A percentile compares a stretch with the other conserved stretches of the same genome.
These are phyloP conservation scores for Gasterosteus nipponicus DNA, from an alignment of 2,113 vertebrate species.

Conservation along the genomic window DNA sequence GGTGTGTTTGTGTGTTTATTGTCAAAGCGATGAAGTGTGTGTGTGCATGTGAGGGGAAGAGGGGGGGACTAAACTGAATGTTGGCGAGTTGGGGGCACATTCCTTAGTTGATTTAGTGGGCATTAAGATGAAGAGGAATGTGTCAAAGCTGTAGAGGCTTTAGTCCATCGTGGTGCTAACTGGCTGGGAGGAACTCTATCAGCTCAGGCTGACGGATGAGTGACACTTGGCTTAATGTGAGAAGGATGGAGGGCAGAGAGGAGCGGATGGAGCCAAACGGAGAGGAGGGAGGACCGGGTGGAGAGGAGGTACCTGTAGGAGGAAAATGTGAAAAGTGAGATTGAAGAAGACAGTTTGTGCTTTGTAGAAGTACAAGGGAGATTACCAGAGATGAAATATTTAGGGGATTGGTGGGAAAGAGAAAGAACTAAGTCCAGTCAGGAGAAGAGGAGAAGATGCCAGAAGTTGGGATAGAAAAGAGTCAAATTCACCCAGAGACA, in stretches of 20 bases:
- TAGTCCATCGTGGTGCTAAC: constrained; percentile 57
- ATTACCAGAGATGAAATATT: constrained; percentile 17
- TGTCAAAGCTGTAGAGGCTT: constrained; percentile 74
- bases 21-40: constrained; percentile 40
- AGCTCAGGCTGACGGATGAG: constrained; percentile 63
- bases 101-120: constrained; percentile 82
- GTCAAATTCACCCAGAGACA: constrained; percentile 33
- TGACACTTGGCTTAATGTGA: constrained; percentile 65
- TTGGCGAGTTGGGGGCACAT: constrained; percentile 66
- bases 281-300: background rate
- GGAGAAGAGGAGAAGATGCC: constrained; percentile 35
- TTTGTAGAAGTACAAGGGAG: constrained; percentile 16
- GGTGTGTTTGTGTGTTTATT: constrained; percentile 4
- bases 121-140: constrained; percentile 83
- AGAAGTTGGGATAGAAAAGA: constrained; percentile 39
- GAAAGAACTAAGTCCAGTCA: constrained; percentile 7
- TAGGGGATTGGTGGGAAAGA: constrained; percentile 11
- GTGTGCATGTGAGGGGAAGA: constrained; percentile 21
- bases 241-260: constrained; percentile 52
- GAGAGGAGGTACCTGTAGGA: constrained; percentile 11
- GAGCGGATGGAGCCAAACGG: background rate
- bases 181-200: constrained; percentile 58
- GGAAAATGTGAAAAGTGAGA: constrained; percentile 23
- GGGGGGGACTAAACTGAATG: constrained; percentile 47
- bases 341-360: constrained; percentile 11